A percentile compares a stretch with the other conserved stretches of the same genome.
These are phyloP conservation scores for Carlito syrichta DNA, from an alignment of 2,113 vertebrate species.

Conservation along the genomic window DNA sequence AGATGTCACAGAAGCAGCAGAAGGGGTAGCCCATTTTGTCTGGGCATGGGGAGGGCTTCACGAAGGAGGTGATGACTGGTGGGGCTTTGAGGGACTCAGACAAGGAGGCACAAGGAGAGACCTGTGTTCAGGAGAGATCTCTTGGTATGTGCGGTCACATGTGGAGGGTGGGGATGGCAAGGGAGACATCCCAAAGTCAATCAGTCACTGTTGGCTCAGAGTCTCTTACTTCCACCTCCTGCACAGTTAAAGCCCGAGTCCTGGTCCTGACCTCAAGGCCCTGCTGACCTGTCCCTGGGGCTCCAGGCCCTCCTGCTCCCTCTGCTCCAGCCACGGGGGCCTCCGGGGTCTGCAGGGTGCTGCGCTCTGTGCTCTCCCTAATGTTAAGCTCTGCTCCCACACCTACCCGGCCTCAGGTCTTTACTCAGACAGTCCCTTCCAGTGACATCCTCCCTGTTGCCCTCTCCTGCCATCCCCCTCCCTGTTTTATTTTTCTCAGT, in stretches of 20 bases:
- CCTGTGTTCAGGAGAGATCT: neutral
- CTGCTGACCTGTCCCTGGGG: neutral
- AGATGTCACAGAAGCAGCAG: neutral
- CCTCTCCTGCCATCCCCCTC: neutral
- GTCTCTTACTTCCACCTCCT: neutral
- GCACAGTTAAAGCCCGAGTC: neutral
- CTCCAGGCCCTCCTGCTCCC: too few relatives aligned
- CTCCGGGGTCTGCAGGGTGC: neutral
- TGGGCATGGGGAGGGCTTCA: neutral
- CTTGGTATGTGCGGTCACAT: neutral
- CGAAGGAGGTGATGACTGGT: neutral
- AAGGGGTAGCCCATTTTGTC: neutral
- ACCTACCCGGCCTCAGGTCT: too few relatives aligned
- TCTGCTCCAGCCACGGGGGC: neutral
- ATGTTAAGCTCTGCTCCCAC: neutral
- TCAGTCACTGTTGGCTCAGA: neutral
- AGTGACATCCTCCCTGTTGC: neutral
- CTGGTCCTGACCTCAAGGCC: neutral
- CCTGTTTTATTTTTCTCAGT: neutral
- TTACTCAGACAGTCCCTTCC: neutral
- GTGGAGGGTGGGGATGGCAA: neutral
- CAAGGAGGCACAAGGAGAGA: neutral
- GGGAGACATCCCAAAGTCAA: accelerated
- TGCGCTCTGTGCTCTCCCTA: neutral
- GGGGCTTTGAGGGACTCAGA: neutral